Evolutionary conservation across 2,797 vertebrate species (phyloP).

Genomic region (Tadarida brasiliensis): DNA sequence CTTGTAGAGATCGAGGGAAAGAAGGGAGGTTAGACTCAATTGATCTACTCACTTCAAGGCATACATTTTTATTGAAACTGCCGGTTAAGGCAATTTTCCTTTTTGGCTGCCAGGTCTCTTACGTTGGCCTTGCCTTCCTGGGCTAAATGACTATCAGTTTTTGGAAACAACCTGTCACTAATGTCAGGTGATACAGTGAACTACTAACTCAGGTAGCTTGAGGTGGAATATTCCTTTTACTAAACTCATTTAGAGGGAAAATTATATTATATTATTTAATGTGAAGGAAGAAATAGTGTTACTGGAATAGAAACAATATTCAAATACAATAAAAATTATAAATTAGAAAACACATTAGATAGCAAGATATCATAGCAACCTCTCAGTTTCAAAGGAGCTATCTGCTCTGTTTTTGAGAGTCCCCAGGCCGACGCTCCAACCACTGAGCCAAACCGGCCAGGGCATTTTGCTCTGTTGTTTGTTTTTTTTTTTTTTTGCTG

Average conservation of each 20-base stretch:
- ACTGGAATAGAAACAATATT: not conserved
- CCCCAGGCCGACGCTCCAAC: no score
- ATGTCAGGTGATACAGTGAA: not conserved
- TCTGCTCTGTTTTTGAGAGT: no score
- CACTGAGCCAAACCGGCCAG: no score
- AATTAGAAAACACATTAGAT: not conserved
- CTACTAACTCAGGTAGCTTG: not conserved
- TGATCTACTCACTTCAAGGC: not conserved
- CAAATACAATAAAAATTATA: not conserved
- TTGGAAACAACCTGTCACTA: not conserved
- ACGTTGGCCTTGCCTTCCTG: not conserved
- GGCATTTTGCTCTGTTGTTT: no score
- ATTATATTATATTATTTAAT: not conserved
- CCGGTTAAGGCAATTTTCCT: not conserved
- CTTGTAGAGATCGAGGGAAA: not conserved
- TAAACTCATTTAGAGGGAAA: constrained; percentile 3
- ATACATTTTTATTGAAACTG: constrained; percentile 36
- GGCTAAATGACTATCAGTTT: constrained; percentile 28
- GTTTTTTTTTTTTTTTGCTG: no score
- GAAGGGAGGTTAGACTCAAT: not conserved
- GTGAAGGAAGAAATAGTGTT: not conserved
- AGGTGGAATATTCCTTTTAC: not conserved
- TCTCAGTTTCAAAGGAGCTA: not conserved
- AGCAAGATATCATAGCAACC: not conserved
- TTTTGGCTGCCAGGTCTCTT: not conserved